Percentiles rank a stretch among this genome's conserved stretches.
Conservation (phyloP, 1,140 invertebrate genomes). For the Procambarus virginalis region DNA sequence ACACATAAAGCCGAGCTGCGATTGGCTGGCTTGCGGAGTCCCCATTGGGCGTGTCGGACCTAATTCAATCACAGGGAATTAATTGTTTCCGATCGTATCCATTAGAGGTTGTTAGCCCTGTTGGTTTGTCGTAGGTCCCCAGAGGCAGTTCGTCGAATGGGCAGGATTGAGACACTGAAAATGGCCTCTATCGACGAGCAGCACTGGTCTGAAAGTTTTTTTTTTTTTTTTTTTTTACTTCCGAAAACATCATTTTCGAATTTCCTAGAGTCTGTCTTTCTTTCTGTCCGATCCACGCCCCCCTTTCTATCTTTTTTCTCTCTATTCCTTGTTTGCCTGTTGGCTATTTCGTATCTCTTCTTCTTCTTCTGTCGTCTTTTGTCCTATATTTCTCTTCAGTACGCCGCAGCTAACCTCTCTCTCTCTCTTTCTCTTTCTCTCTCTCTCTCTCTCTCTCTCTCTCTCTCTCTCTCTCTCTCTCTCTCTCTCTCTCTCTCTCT, state of each 20-base stretch:
- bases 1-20: slow-evolving; percentile 50
- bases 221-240: slow-evolving; percentile 4
- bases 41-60: slow-evolving; percentile 54
- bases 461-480: too few relatives aligned
- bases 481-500: too few relatives aligned
- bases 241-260: background rate
- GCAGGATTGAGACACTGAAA: background rate
- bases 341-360: too few relatives aligned
- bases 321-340: too few relatives aligned
- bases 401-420: too few relatives aligned
- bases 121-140: slow-evolving; percentile 8
- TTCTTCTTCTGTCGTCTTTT: too few relatives aligned
- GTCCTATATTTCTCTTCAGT: too few relatives aligned
- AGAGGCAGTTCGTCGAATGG: slow-evolving; percentile 6
- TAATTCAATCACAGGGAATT: slow-evolving; percentile 58
- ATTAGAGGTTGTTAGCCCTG: slow-evolving; percentile 61
- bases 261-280: background rate
- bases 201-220: background rate
- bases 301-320: slow-evolving; percentile 18
- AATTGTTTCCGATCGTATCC: slow-evolving; percentile 63
- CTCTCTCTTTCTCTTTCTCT: too few relatives aligned
- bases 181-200: slow-evolving; percentile 32
- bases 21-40: slow-evolving; percentile 45
- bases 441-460: too few relatives aligned
- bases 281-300: background rate